Base-by-base conservation (phyloP, 1,140 invertebrate species). In the Trichonephila clavata region DNA sequence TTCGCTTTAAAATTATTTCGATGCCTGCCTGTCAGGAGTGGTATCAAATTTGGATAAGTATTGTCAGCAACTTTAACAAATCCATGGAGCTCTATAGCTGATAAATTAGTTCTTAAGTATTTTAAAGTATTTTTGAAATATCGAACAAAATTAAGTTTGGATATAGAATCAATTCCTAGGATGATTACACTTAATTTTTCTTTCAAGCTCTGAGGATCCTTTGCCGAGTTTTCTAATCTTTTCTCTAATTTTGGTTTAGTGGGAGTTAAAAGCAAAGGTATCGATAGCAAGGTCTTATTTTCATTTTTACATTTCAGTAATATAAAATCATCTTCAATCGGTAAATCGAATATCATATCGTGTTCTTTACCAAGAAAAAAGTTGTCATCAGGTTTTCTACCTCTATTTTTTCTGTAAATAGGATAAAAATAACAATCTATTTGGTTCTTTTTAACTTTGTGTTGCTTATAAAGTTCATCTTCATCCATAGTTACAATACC, bases 161-260 rank as follows among this genome's bases (percentile, higher is more conserved):
- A 97, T 59, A 97, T 96, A 0, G 96, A 96, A 95, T 97, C 97
- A 10, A 97, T 95, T 5, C 96, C 97, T 18, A 97, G 94, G 90
- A 97, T 95, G 8, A 96, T 93, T 27, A 97, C 95, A 86, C 89
- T 95, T 14, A 94, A 32, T 57, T 94, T 65, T 3, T 94, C 93
- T 50, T 86, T 86, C 27, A 13, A 20, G 32, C 14, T 86, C 8
- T 27, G 27, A 27, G n/a, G n/a, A 18, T 81, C 71, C 24, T 93
- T 84, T n/a, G n/a, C 13, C 18, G 57, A n/a, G 21, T 13, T 21
- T 57, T 90, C 65, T 24, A 59, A 81, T 65, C 63, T 32, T 39
- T 50, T 21, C 91, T 92, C 93, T 61, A 94, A 39, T 91, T 91
- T 83, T 0, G 61, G 43, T 81, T 94, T 92, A 7, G 65, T 71